phyloP scores from a whole-genome alignment of 1,140 invertebrate genomes.

The Drosophila seguyi region DNA sequence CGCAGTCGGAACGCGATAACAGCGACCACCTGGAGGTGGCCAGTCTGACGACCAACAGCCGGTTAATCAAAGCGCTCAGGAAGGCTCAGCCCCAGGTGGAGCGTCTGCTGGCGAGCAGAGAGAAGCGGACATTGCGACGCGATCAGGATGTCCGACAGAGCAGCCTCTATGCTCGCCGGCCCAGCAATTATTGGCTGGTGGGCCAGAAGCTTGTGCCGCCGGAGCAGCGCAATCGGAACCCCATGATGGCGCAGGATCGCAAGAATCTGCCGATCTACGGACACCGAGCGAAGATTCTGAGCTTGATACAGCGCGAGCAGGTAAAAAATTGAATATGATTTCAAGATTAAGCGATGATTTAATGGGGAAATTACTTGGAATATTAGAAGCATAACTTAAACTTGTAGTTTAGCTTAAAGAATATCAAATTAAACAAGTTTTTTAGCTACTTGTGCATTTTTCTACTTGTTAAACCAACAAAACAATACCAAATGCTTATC shows the following conservation, averaged over 20 bases:
- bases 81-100: not conserved
- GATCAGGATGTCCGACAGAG: not conserved
- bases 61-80: not conserved
- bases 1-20: accelerated
- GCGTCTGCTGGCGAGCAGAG: accelerated
- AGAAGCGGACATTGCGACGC: accelerated
- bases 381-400: not conserved
- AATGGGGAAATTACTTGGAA: not conserved
- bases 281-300: conserved; percentile 40
- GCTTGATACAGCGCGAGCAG: conserved; percentile 16
- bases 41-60: not conserved
- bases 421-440: not conserved
- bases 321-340: too few relatives aligned
- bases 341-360: not conserved
- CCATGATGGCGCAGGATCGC: not conserved
- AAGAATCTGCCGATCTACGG: conserved; percentile 22
- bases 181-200: conserved; percentile 19
- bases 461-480: not conserved
- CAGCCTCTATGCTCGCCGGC: too few relatives aligned
- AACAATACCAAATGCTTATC: not conserved
- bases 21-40: not conserved
- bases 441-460: not conserved
- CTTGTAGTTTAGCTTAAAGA: not conserved
- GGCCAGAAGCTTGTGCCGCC: conserved; percentile 15
- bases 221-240: not conserved